phyloP scores from a whole-genome alignment of 1,140 invertebrate genomes.

The Bombus impatiens region DNA sequence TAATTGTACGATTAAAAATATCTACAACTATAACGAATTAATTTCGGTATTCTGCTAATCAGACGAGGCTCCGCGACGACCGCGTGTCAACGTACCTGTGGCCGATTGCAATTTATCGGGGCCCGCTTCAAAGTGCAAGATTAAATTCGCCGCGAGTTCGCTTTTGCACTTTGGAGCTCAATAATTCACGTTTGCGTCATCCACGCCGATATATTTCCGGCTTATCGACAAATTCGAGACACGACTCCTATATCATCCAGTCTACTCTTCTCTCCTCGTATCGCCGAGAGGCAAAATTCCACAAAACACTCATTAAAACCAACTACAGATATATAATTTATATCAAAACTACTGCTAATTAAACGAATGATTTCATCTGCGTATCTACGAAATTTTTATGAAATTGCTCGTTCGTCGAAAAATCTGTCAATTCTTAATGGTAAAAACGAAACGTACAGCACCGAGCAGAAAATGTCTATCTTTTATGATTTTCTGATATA shows the following conservation, averaged over 20 bases:
- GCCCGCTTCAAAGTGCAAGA: constrained; percentile 56
- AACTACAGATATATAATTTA: neutral
- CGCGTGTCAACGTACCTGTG: neutral
- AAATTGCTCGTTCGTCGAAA: no score
- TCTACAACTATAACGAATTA: neutral
- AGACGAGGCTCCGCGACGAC: neutral
- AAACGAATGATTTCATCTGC: neutral
- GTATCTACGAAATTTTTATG: no score
- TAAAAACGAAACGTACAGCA: no score
- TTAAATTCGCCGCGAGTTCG: constrained; percentile 26
- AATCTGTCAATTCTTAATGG: no score
- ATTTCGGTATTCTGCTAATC: neutral
- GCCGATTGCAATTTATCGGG: neutral
- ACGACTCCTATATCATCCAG: neutral
- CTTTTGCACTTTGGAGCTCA: constrained; percentile 53
- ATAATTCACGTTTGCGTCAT: constrained; percentile 26
- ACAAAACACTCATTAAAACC: neutral
- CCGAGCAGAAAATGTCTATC: no score
- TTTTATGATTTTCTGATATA: no score
- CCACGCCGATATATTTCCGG: neutral
- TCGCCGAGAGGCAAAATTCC: neutral
- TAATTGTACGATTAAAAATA: neutral
- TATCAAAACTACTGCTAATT: neutral
- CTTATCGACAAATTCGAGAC: constrained; percentile 15
- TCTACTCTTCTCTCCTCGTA: neutral